A percentile compares a stretch with the other conserved stretches of the same genome.
These are phyloP conservation scores for Temnopleurus reevesii DNA, from an alignment of 53 echinoderm and acorn worm species.

Conservation along the genomic window DNA sequence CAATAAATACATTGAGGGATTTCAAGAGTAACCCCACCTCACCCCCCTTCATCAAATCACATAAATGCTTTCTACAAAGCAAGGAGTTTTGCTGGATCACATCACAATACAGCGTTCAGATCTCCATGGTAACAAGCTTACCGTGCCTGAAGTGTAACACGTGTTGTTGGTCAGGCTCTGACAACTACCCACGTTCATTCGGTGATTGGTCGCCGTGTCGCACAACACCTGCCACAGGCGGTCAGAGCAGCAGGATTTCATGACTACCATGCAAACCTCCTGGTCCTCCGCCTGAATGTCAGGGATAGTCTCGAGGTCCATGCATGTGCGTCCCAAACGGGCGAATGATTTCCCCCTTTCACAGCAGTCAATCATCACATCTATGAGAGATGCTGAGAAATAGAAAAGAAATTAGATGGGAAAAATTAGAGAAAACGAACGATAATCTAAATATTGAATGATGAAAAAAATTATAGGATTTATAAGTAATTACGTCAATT, in stretches of 20 bases:
- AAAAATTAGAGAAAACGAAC: background rate
- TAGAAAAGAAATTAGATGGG: background rate
- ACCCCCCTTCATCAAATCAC: too few relatives aligned
- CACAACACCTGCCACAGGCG: slow-evolving; percentile 57
- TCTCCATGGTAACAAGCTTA: background rate
- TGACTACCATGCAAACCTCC: slow-evolving; percentile 62
- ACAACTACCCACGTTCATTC: slow-evolving; percentile 64
- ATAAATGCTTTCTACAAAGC: too few relatives aligned
- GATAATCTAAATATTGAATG: too few relatives aligned
- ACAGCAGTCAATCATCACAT: slow-evolving; percentile 76
- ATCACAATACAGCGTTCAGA: background rate
- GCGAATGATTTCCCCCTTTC: slow-evolving; percentile 67
- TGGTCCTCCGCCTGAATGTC: slow-evolving; percentile 53
- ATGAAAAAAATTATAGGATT: too few relatives aligned
- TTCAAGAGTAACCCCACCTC: too few relatives aligned
- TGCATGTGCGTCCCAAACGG: slow-evolving; percentile 58
- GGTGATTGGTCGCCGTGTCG: slow-evolving; percentile 45
- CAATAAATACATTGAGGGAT: too few relatives aligned
- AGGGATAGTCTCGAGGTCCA: slow-evolving; percentile 57
- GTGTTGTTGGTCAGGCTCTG: slow-evolving; percentile 26
- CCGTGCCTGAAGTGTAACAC: slow-evolving; percentile 68
- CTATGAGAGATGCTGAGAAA: slow-evolving; percentile 24
- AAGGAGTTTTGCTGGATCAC: too few relatives aligned
- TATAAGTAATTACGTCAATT: too few relatives aligned
- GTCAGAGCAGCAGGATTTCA: slow-evolving; percentile 74